Conservation (phyloP, 2,797 vertebrate genomes). For the Pelodytes ibericus region DNA sequence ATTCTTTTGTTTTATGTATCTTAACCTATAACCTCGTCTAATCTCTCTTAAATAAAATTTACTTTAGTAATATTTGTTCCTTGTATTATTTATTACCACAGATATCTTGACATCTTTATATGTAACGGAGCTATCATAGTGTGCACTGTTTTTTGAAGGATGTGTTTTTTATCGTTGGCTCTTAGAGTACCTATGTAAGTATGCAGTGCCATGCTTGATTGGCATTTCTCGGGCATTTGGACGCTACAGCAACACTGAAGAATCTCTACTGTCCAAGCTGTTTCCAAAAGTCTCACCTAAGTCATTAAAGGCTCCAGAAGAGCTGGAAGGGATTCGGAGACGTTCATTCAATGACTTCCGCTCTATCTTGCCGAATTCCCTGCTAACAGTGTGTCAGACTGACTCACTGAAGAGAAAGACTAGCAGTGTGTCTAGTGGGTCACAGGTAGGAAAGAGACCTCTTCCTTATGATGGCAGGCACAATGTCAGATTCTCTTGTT, state of each 20-base stretch:
- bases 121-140: too few relatives aligned
- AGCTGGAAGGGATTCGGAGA: conserved; percentile 78
- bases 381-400: conserved; percentile 87
- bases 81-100: too few relatives aligned
- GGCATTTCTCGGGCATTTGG: conserved; percentile 94
- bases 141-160: too few relatives aligned
- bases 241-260: conserved; percentile 91
- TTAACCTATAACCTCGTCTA: too few relatives aligned
- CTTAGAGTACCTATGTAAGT: conserved; percentile 90
- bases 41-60: too few relatives aligned
- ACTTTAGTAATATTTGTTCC: too few relatives aligned
- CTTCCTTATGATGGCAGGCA: too few relatives aligned
- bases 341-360: conserved; percentile 97
- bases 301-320: conserved; percentile 71
- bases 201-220: conserved; percentile 87
- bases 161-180: too few relatives aligned
- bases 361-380: conserved; percentile 92
- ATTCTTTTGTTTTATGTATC: too few relatives aligned
- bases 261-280: conserved; percentile 91
- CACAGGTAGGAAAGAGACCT: conserved; percentile 72
- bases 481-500: too few relatives aligned
- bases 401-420: conserved; percentile 85
- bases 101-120: too few relatives aligned
- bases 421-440: conserved; percentile 82
- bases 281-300: conserved; percentile 83